A percentile compares a stretch with the other conserved stretches of the same genome.
These are phyloP conservation scores for Scleropages formosus DNA, from an alignment of 2,797 vertebrate genomes.

Conservation along the genomic window DNA sequence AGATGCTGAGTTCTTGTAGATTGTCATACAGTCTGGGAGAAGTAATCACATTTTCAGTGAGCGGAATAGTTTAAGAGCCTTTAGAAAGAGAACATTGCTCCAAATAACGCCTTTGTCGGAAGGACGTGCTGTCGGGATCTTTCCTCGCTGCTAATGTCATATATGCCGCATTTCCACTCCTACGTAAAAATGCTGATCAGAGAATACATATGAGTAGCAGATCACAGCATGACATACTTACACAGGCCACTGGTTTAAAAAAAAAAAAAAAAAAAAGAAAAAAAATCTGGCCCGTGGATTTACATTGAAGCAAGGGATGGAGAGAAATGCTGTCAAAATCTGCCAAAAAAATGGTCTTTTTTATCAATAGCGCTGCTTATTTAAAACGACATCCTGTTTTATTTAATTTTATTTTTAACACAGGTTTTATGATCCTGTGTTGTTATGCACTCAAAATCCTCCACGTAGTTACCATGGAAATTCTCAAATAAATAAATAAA, in stretches of 20 bases:
- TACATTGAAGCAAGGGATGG: conserved; percentile 1
- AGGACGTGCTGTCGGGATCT: conserved; percentile 1
- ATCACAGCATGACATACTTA: conserved; percentile 28
- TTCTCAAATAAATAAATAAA: conserved; percentile 7
- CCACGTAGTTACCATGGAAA: not conserved
- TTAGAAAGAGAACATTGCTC: conserved; percentile 11
- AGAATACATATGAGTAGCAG: conserved; percentile 20
- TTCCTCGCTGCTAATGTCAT: conserved; percentile 11
- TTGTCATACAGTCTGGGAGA: not conserved
- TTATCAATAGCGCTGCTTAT: conserved; percentile 13
- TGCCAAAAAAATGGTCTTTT: conserved; percentile 18
- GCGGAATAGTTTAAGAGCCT: not conserved
- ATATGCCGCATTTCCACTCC: conserved; percentile 29
- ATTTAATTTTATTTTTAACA: not conserved
- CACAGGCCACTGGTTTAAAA: conserved; percentile 25
- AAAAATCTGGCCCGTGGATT: conserved; percentile 15
- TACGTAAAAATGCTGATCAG: conserved; percentile 20
- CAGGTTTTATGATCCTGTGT: not conserved
- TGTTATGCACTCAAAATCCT: not conserved
- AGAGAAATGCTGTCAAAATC: conserved; percentile 21
- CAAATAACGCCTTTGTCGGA: conserved; percentile 11
- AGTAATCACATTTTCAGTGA: not conserved
- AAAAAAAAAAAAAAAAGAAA: no score
- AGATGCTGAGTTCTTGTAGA: not conserved
- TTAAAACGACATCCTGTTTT: conserved; percentile 2